Base-by-base conservation (phyloP, 2,888 invertebrate species). In the Lithophane semibrunnea region DNA sequence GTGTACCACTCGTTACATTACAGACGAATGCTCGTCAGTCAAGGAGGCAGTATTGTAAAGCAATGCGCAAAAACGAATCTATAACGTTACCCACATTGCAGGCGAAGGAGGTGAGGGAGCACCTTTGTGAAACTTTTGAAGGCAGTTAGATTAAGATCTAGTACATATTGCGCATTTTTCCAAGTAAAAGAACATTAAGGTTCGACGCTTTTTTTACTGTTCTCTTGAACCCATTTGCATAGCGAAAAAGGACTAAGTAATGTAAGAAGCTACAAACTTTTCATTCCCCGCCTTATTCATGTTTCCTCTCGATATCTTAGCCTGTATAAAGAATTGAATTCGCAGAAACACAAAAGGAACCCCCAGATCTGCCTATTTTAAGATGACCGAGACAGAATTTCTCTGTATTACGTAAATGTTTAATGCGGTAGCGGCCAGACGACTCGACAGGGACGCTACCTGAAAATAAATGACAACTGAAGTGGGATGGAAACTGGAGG, bases 331-430 rank as follows among this genome's bases (percentile, higher is more conserved):
- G 56, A 80, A 82, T 74, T 71, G 58, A 72, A 85, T 85, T 71
- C 24, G 16, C 56, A 52, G 72, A 70, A 85, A 75, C 63, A 74
- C 76, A 84, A 83, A 61, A 75, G 72, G 65, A 49, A 70, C 61
- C 68, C 42, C 64, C 52, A 64, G 70, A 60, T 73, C 67, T 66
- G 44, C 73, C 64, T 80, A 83, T 86, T 77, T 83, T 74, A 77
- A 68, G 86, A 72, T 80, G 47, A 66, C 69, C n/a, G 77, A 66
- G 70, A 70, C 61, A 61, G 66, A 70, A 85, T 67, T 72, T 75
- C 70, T 67, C 63, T 68, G 70, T 79, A 84, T 69, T 80, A 70
- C 72, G 71, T 86, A 75, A 84, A 85, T 86, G 47, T 81, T 86
- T 84, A 78, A 81, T 81, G 66, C 56, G 56, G 65, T 8, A 47